These are phyloP conservation scores for Salvelinus fontinalis DNA, from an alignment of 2,113 vertebrate genomes.

Conservation along the genomic window DNA sequence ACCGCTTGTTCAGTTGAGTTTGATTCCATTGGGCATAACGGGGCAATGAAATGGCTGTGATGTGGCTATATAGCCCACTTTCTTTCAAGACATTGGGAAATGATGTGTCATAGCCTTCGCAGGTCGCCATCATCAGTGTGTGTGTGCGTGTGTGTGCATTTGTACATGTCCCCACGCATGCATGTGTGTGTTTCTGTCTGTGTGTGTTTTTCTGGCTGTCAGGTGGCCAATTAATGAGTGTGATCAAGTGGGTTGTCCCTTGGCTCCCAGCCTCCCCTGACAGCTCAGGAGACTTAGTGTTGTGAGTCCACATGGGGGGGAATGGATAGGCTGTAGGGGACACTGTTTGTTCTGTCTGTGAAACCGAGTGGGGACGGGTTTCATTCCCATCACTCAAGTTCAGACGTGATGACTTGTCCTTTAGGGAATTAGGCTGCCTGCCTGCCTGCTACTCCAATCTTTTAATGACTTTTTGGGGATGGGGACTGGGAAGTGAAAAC, in stretches of 20 bases:
- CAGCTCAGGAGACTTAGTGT: constrained; percentile 42
- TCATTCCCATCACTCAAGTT: constrained; percentile 49
- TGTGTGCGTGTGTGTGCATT: neutral
- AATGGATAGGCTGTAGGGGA: constrained; percentile 51
- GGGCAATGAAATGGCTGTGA: neutral
- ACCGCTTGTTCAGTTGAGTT: neutral
- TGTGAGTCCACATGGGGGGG: neutral
- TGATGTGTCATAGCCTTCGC: neutral
- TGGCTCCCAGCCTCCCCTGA: neutral
- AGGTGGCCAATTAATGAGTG: constrained; percentile 35
- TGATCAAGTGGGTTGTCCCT: constrained; percentile 43
- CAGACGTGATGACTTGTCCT: constrained; percentile 31
- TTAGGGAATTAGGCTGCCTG: constrained; percentile 14
- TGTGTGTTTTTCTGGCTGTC: constrained; percentile 7
- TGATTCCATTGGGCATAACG: too few species aligned
- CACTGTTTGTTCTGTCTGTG: constrained; percentile 29
- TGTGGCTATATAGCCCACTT: neutral
- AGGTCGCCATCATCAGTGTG: neutral
- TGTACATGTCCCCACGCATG: neutral
- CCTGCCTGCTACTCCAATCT: neutral
- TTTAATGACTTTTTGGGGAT: constrained; percentile 23
- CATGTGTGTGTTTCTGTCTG: neutral
- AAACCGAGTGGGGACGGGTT: constrained; percentile 38
- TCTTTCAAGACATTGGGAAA: neutral
- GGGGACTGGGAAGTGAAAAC: neutral